Base-by-base conservation (phyloP, 1,140 invertebrate genomes). In the Drosophila saltans region DNA sequence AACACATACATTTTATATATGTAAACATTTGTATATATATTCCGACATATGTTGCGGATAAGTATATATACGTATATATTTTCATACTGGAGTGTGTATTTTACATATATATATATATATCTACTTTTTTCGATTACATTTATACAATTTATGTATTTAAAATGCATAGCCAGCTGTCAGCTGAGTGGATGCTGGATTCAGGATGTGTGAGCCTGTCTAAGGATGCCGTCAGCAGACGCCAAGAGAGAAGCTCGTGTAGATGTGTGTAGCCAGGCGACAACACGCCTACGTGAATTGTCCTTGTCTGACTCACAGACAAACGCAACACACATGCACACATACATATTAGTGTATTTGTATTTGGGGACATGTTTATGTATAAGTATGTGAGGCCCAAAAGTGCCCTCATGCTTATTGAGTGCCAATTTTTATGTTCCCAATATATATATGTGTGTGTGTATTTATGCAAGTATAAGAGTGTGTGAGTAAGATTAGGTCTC, bases 381-480 rank as follows among this genome's bases (percentile, higher is more conserved):
- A 39, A 43, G 63, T 60, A 57, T 6, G 33, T 40, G 60, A 58
- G 60, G 43, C 70, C 69, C 84, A 72, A 84, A 83, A 88, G 84
- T 89, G 71, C 84, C 84, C 83, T 89, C 77, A 64, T 74, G 84
- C 84, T 78, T 81, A 88, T 88, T 88, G 84, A 88, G 84, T 89
- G 77, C 84, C 84, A 89, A 88, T 88, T 88, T 89, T 89, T 78
- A 89, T 89, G 78, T 74, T 77, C 73, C 73, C 84, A 83, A 89
- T 81, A 75, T 74, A 70, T 62, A 48, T 59, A 21, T 41, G 56
- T 52, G 62, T 30, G 55, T 66, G 24, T 52, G 10, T 62, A 73
- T 77, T 45, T 65, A 40, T 62, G 55, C 56, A 21, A 41, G 56
- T 52, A 59, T 30, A 11, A 16, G 45, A 24, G 45, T 52, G 74